phyloP scores from a whole-genome alignment of 2,888 invertebrate species.

The Periphyllus acericola region DNA sequence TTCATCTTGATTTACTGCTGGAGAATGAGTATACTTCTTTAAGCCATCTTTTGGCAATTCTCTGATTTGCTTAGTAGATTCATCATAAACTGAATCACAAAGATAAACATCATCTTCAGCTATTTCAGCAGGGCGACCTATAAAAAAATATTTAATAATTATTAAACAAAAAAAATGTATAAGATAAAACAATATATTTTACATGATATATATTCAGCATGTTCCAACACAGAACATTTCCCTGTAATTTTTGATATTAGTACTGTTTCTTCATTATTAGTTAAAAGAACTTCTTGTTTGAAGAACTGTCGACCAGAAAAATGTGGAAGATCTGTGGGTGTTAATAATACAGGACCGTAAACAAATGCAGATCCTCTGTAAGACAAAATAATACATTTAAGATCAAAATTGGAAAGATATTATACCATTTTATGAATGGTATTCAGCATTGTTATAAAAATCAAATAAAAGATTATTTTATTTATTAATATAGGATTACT shows the following conservation, averaged over 20 bases:
- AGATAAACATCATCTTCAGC: conserved; percentile 91
- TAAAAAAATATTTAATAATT: background rate
- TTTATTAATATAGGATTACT: conserved; percentile 67
- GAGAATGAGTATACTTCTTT: conserved; percentile 83
- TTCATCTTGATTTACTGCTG: conserved; percentile 92
- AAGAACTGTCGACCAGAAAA: conserved; percentile 84
- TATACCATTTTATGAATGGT: too few species aligned
- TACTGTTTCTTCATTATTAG: conserved; percentile 90
- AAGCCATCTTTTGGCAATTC: conserved; percentile 78
- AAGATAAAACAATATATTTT: conserved; percentile 68
- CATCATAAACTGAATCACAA: conserved; percentile 92
- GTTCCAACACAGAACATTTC: conserved; percentile 89
- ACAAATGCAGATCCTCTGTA: conserved; percentile 88
- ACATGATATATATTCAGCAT: conserved; percentile 89
- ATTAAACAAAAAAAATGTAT: background rate
- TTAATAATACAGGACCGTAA: conserved; percentile 92
- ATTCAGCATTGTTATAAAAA: background rate
- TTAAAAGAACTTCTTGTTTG: conserved; percentile 91
- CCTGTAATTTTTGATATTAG: conserved; percentile 91
- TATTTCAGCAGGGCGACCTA: conserved; percentile 93
- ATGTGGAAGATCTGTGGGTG: conserved; percentile 87
- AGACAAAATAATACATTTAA: conserved; percentile 65
- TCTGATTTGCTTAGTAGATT: conserved; percentile 81
- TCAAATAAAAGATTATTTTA: background rate
- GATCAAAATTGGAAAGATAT: background rate